Evolutionary conservation across 2,113 vertebrate genomes (phyloP), one percentile per base, ranked within the genome.

Genomic region (Gnathonemus longibarbis): DNA sequence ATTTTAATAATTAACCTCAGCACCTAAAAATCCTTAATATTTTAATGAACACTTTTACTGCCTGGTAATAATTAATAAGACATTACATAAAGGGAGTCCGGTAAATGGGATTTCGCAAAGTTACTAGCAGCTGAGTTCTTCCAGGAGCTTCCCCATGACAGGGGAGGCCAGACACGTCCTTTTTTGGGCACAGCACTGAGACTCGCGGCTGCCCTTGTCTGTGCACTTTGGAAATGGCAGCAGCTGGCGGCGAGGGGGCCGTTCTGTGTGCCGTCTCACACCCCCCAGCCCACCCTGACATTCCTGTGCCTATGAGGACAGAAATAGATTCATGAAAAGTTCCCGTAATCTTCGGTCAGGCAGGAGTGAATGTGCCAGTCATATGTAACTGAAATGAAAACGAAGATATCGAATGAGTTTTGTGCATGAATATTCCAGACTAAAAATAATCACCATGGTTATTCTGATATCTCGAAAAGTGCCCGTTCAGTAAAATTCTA

Each of bases 311-410:
- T 7, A 7, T 21, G 49, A 52, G 49, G 85, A 87, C 84, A 50
- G 49, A 87, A 87, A 87, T 87, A 87, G 85, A 87, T 35, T 84
- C 39, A 39, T 27, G 84, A 86, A 86, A 46, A 21, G 39, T 31
- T 24, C 49, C 85, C 13, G 46, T 50, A 13, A 52, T 87, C 46
- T 53, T 87, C 17, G 49, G 19, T 31, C 21, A 87, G 83, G 24
- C 83, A 48, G 9, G 83, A 84, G 45, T 24, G 45, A 84, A 48
- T n/a, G 83, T 42, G 21, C 19, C 83, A 5, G 42, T 83, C 5
- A 45, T 24, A 45, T n/a, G 19, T 84, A 84, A 24, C 35, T 8
- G 15, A 84, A 24, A n/a, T 48, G 15, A 48, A 84, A 45, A 84
- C 46, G 21, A 24, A 45, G 83, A 48, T 46, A 46, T 83, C 9